These are phyloP conservation scores for Tholera decimalis DNA, from an alignment of 2,888 invertebrate genomes.

Conservation along the genomic window DNA sequence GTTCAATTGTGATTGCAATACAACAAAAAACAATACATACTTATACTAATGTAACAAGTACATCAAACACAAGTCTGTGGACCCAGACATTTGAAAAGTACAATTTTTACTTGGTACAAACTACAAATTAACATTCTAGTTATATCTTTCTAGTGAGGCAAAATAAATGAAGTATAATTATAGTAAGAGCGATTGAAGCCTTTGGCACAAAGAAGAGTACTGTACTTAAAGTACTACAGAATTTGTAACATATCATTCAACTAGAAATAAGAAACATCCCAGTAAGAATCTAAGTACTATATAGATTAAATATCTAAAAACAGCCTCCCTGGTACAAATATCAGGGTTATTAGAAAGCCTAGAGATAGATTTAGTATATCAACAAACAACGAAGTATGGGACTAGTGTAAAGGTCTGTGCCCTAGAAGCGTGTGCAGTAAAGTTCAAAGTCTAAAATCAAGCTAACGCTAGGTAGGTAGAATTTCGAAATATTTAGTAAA, in stretches of 20 bases:
- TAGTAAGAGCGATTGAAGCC: too few relatives aligned
- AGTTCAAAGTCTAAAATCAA: slow-evolving; percentile 50
- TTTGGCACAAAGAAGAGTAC: too few relatives aligned
- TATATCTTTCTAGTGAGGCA: too few relatives aligned
- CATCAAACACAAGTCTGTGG: too few relatives aligned
- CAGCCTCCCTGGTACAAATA: slow-evolving; percentile 37
- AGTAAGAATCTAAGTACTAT: slow-evolving; percentile 23
- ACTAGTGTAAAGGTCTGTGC: slow-evolving; percentile 56
- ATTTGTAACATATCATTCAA: background rate
- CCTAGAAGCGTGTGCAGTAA: slow-evolving; percentile 59
- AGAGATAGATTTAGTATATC: slow-evolving; percentile 26
- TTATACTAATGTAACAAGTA: too few relatives aligned
- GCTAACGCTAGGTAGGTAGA: slow-evolving; percentile 33
- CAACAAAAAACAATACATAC: too few relatives aligned
- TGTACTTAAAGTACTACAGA: too few relatives aligned
- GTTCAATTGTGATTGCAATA: too few relatives aligned
- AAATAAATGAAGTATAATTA: slow-evolving; percentile 23
- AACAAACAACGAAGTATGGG: slow-evolving; percentile 38
- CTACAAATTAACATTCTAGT: too few relatives aligned
- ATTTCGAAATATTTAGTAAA: slow-evolving; percentile 34
- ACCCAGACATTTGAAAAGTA: too few relatives aligned
- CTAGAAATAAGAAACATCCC: slow-evolving; percentile 4
- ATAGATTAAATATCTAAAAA: slow-evolving; percentile 42
- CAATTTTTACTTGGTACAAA: too few relatives aligned
- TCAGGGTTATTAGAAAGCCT: slow-evolving; percentile 44